Conservation (phyloP, 2,888 invertebrate genomes). For the Perithous albicinctus region DNA sequence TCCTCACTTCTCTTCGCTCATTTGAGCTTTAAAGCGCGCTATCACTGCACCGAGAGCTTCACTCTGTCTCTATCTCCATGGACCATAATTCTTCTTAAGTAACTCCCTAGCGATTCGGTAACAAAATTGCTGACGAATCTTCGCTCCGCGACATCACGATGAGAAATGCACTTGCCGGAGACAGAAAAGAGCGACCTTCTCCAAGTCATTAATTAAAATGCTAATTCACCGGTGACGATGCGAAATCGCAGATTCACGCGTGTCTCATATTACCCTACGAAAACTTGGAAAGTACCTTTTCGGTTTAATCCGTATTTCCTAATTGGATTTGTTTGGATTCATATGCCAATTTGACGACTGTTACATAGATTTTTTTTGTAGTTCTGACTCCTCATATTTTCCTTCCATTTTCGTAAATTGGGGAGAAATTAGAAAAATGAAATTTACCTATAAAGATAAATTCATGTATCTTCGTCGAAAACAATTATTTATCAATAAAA, state of each 20-base stretch:
- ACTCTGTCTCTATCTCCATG: constrained; percentile 17
- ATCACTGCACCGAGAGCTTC: constrained; percentile 31
- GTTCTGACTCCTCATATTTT: not conserved
- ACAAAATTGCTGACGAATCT: constrained; percentile 54
- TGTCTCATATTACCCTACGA: constrained; percentile 26
- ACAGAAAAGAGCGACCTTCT: not conserved
- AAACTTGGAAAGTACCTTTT: not conserved
- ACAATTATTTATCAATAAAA: no score
- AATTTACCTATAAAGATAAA: not conserved
- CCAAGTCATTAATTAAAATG: constrained; percentile 76
- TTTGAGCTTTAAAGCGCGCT: constrained; percentile 38
- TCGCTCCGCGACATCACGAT: constrained; percentile 30
- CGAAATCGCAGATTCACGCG: constrained; percentile 27
- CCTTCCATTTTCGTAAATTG: not conserved
- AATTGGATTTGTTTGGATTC: not conserved
- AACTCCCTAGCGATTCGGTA: constrained; percentile 47
- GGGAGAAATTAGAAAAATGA: not conserved
- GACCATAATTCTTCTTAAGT: constrained; percentile 46
- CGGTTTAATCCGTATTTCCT: not conserved
- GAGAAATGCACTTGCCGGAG: constrained; percentile 45
- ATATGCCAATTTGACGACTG: not conserved
- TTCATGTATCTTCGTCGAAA: no score
- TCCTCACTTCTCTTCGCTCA: constrained; percentile 7
- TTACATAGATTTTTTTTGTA: constrained; percentile 9
- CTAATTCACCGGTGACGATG: constrained; percentile 70